Percentiles rank a stretch among this genome's conserved stretches.
Evolutionary conservation across 2,888 invertebrate species (phyloP).

Genomic region (Aromia moschata): DNA sequence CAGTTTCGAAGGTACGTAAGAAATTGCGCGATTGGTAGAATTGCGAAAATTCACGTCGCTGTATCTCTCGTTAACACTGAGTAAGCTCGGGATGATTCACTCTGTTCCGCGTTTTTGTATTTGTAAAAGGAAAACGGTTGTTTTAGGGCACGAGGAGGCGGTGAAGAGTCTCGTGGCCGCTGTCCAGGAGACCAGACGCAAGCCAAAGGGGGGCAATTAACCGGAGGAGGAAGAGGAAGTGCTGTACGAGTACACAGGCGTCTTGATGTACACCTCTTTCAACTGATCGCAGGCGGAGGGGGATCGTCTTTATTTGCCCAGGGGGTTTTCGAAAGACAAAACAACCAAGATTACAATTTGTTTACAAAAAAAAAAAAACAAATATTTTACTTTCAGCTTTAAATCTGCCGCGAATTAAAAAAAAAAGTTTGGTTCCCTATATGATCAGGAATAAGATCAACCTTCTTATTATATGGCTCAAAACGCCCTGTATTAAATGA

Average conservation of each 20-base stretch:
- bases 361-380: too few relatives aligned
- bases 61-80: too few relatives aligned
- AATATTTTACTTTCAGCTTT: too few relatives aligned
- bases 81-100: too few relatives aligned
- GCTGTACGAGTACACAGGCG: conserved; percentile 37
- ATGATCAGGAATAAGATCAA: too few relatives aligned
- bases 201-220: conserved; percentile 61
- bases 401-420: too few relatives aligned
- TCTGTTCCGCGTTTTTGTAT: too few relatives aligned
- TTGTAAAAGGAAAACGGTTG: neutral
- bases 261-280: conserved; percentile 40
- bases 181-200: conserved; percentile 72
- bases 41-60: too few relatives aligned
- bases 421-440: too few relatives aligned
- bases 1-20: conserved; percentile 66
- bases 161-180: conserved; percentile 73
- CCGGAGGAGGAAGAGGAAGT: conserved; percentile 28
- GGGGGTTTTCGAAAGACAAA: neutral
- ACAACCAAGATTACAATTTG: too few relatives aligned
- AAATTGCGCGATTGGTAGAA: neutral
- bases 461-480: too few relatives aligned
- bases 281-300: conserved; percentile 2
- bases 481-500: too few relatives aligned
- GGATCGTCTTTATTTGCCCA: neutral
- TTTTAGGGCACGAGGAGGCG: conserved; percentile 71